Evolutionary conservation across 2,797 vertebrate species (phyloP), one percentile per base, ranked within the genome.

Genomic region (Spinus pinus): DNA sequence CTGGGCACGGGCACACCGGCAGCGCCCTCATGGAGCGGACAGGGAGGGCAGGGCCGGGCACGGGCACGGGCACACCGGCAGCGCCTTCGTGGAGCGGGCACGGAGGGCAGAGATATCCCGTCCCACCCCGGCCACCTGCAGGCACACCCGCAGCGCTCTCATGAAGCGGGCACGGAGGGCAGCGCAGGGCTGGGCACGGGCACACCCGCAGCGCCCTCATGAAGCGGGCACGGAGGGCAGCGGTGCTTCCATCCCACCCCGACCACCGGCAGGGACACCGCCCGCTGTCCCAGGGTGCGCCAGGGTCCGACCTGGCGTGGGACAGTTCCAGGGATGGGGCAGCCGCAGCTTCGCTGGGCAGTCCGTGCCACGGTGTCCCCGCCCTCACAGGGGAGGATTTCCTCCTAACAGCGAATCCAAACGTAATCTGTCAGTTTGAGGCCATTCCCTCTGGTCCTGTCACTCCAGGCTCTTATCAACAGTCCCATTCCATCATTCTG

Each of bases 201-300:
- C n/a, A n/a, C n/a, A 35, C 23, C 47, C 8, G 24, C 30, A 53
- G 30, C 3, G 50, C 30, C 6, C n/a, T 56, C n/a, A 33, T 10
- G 53, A 14, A 56, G 22, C 14, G 9, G 54, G 14, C 21, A 7
- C 10, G 54, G 14, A 11, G 14, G 23, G 5, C 23, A 2, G 23
- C 1, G 14, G 35, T 17, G 7, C 17, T 37, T 24, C 33, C 8
- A 12, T 27, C 6, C 25, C 57, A 27, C 8, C 12, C 12, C 25
- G 0, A 9, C n/a, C 22, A 1, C 21, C 6, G 46, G 54, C 22
- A 7, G 22, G 6, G 9, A 23, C 19, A 3, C 4, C 6, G 7
- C 10, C 0, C 4, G 0, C 64, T 27, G 23, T 5, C 1, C 7
- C 44, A 1, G 11, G 2, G 9, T 19, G 27, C 22, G 18, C 31